Evolutionary conservation across 2,113 vertebrate species (phyloP).

Genomic region (Leucopternis melanops): DNA sequence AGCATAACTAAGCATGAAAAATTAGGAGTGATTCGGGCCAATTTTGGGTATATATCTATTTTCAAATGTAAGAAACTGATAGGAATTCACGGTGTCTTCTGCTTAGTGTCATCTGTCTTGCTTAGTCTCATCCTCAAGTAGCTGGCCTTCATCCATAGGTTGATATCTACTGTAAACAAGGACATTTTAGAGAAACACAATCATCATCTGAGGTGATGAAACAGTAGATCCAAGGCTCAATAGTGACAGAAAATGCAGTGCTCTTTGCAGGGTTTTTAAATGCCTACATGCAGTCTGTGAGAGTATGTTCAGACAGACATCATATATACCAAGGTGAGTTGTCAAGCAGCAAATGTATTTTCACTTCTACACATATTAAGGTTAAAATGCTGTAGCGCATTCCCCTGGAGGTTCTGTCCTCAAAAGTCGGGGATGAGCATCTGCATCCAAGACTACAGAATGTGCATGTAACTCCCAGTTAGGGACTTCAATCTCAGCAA

Average conservation of each 20-base stretch:
- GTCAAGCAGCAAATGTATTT: background rate
- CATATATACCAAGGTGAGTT: too few species aligned
- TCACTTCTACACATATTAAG: background rate
- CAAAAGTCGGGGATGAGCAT: background rate
- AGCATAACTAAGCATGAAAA: background rate
- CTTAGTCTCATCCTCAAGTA: background rate
- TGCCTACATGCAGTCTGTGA: background rate
- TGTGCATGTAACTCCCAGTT: background rate
- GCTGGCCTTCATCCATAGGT: background rate
- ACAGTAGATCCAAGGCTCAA: background rate
- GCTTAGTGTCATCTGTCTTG: background rate
- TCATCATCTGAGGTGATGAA: background rate
- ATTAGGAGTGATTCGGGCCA: background rate
- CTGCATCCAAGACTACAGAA: background rate
- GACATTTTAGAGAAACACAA: background rate
- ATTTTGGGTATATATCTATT: background rate
- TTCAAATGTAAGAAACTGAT: background rate
- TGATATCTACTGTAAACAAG: background rate
- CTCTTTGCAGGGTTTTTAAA: background rate
- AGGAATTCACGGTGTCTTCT: background rate
- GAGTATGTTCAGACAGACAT: background rate
- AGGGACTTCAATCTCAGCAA: background rate
- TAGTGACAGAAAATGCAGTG: background rate
- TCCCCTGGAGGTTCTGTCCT: background rate
- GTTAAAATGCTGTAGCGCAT: background rate